Percentiles rank a stretch among this genome's conserved stretches.
These are phyloP conservation scores for Dolichoris vasculosae DNA, from an alignment of 1,140 invertebrate species.

Conservation along the genomic window DNA sequence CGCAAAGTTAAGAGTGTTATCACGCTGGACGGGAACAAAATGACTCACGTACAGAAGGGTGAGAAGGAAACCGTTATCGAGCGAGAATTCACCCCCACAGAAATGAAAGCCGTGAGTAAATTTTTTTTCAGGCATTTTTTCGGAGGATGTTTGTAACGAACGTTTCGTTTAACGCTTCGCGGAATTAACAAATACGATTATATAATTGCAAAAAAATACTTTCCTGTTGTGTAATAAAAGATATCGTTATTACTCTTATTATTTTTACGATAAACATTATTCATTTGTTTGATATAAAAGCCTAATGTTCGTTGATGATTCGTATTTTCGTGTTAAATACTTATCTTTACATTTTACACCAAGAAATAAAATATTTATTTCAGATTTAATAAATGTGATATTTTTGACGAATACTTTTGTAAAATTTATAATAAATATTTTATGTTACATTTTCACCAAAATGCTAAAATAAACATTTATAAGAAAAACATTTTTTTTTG, in stretches of 20 bases:
- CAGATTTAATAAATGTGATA: too few species aligned
- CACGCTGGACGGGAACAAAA: slow-evolving; percentile 80
- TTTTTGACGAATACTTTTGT: too few species aligned
- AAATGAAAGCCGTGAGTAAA: slow-evolving; percentile 79
- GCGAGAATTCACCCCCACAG: slow-evolving; percentile 80
- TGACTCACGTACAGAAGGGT: slow-evolving; percentile 82
- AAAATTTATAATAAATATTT: too few species aligned
- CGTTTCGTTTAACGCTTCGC: neutral
- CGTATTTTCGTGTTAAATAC: too few species aligned
- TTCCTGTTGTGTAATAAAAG: neutral
- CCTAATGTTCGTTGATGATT: neutral
- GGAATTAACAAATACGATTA: neutral
- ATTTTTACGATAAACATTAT: slow-evolving; percentile 1
- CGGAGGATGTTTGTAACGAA: neutral
- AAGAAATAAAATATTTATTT: too few species aligned
- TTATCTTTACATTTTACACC: too few species aligned
- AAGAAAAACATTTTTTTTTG: too few species aligned
- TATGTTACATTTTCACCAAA: too few species aligned
- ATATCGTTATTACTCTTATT: neutral
- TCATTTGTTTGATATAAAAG: neutral
- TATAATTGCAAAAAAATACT: neutral
- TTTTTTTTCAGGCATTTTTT: neutral
- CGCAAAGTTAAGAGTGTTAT: slow-evolving; percentile 85
- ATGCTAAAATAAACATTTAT: too few species aligned
- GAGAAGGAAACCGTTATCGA: slow-evolving; percentile 79